Evolutionary conservation across 2,797 vertebrate genomes (phyloP), one percentile per base, ranked within the genome.

Genomic region (Denticeps clupeoides): DNA sequence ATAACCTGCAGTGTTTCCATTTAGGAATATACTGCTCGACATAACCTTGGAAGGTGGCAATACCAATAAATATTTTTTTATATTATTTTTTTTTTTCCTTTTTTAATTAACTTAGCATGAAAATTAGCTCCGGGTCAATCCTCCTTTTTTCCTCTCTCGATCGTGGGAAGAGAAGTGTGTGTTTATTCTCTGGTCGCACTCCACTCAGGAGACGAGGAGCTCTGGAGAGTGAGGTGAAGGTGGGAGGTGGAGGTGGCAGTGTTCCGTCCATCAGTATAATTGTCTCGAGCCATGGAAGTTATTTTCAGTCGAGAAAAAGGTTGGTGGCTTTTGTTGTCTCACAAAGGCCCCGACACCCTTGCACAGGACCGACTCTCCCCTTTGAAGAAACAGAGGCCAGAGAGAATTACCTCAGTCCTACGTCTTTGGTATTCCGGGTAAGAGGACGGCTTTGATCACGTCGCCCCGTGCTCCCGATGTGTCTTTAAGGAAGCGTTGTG

Each of bases 201-300:
- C 29, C 45, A 23, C 24, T 33, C 29, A 47, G 45, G 44, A 37
- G 45, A 41, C 25, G 40, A 53, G 45, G 37, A 40, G 33, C 52
- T 49, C 35, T 41, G 33, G 8, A 29, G 46, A 18, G 46, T 13
- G 32, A 25, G 40, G 28, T 37, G 46, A 38, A 29, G 49, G 42
- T 49, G 56, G 47, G 49, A 51, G 44, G 32, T 35, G 51, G 45
- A 49, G 42, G 47, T 53, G 51, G 65, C 53, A 62, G 55, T 60
- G 53, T 62, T 64, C 67, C 49, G 58, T 76, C 70, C 67, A 70
- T 74, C 69, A 71, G 52, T 68, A 69, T 76, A 75, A 78, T 76
- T 77, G 72, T 71, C 68, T 64, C 54, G 64, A 48, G 56, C 50
- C 47, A 40, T 59, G 55, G 46, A 66, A 60, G 65, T 64, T 72